Evolutionary conservation across 2,797 vertebrate species (phyloP), one percentile per base, ranked within the genome.

Genomic region (Karalla daura): DNA sequence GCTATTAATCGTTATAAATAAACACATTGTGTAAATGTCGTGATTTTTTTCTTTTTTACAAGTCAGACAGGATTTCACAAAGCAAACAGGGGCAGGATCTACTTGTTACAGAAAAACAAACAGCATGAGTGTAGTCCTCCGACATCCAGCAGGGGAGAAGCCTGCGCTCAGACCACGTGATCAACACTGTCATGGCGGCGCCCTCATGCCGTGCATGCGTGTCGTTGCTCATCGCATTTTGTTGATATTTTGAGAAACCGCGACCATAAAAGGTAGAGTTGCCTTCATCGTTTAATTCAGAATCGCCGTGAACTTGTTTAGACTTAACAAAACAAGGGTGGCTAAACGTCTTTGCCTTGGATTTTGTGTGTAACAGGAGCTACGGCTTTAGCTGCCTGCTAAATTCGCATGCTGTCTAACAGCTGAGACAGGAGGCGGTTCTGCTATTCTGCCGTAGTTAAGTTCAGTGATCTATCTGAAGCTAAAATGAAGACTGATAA

Each of bases 401-500:
- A 12, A 70, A 43, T 33, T 9, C 4, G 10, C 13, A 7, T 61
- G 21, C 5, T 11, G 7, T 25, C 6, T 12, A 23, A 17, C 37
- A 2, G 5, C 8, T 37, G 14, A 7, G 27, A 5, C 28, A 4
- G 10, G 7, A 14, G 3, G 5, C 1, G 21, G 1, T 25, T 11
- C 0, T 10, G 39, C 5, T n/a, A n/a, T n/a, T n/a, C n/a, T n/a
- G n/a, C n/a, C n/a, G n/a, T n/a, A n/a, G n/a, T n/a, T n/a, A n/a
- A n/a, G n/a, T n/a, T n/a, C n/a, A n/a, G n/a, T n/a, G n/a, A n/a
- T n/a, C n/a, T n/a, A n/a, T n/a, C n/a, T n/a, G n/a, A n/a, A n/a
- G n/a, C n/a, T n/a, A 84, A 88, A 66, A 96, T 96, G 95, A 96
- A 95, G 87, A 55, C 68, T 0, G 91, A 76, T 37, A 81, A 74